Evolutionary conservation across 2,888 invertebrate species (phyloP), one percentile per base, ranked within the genome.

Genomic region (Patella depressa): DNA sequence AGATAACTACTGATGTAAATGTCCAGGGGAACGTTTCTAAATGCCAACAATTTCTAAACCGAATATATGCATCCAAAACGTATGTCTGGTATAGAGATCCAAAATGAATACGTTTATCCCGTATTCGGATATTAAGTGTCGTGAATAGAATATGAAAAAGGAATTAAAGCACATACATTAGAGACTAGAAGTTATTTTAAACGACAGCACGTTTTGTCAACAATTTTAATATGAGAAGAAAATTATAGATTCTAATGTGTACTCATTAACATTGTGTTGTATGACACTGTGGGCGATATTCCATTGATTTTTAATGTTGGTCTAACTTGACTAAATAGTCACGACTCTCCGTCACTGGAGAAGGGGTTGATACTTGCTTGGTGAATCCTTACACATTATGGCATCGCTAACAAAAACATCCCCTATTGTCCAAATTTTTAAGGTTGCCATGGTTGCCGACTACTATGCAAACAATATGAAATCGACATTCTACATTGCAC

Each of bases 391-490:
- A 65, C 3, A 65, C 65, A 24, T 45, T 45, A 45, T 24, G 65
- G 65, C 65, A 65, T 65, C 65, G 65, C 24, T 65, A 24, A 65
- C 65, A 65, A 65, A 24, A 65, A 65, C 65, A 65, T 65, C 65
- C 65, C 65, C 59, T 65, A 76, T 76, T 76, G 76, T 76, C 59
- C 73, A 19, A 53, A 76, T 72, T 59, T 76, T 76, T 72, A 57
- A 59, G 65, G 76, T 76, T 70, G 73, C 76, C 76, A 76, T 73
- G 69, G 73, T 69, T 65, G 53, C 76, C 73, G 71, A 34, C 65
- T 71, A 73, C 34, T 72, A 76, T 76, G 76, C 73, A 76, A 72
- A 76, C 76, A 76, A 65, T n/a, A 73, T 71, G 76, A 76, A 73
- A 76, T 76, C 76, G 76, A 76, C 72, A 70, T 65, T 65, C 24